Evolutionary conservation across 2,888 invertebrate genomes (phyloP).

Genomic region (Pseudolycoriella hygida): DNA sequence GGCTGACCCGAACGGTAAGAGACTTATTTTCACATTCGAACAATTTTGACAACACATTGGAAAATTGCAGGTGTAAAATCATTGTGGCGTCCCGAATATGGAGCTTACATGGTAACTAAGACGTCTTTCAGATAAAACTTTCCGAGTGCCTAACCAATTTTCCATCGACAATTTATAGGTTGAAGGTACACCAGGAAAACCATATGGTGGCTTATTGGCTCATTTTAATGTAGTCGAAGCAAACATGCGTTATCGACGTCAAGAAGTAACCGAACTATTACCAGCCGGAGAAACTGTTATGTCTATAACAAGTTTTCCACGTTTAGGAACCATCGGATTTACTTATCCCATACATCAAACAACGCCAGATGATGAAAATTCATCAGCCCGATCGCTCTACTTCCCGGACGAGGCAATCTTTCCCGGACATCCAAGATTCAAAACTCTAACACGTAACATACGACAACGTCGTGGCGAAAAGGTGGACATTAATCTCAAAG

Average conservation of each 20-base stretch:
- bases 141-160: too few relatives aligned
- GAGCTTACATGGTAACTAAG: conserved; percentile 67
- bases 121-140: too few relatives aligned
- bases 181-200: conserved; percentile 94
- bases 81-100: conserved; percentile 96
- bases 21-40: too few relatives aligned
- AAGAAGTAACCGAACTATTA: conserved; percentile 64
- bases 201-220: conserved; percentile 84
- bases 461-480: conserved; percentile 81
- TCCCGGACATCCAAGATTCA: conserved; percentile 89
- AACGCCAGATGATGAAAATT: conserved; percentile 47
- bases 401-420: conserved; percentile 92
- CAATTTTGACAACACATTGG: too few relatives aligned
- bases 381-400: conserved; percentile 70
- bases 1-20: conserved; percentile 48
- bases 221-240: conserved; percentile 97
- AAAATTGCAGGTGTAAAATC: conserved; percentile 49
- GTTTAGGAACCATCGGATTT: conserved; percentile 78
- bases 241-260: conserved; percentile 82
- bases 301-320: conserved; percentile 85
- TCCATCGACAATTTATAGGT: conserved; percentile 21
- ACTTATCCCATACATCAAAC: conserved; percentile 54
- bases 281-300: conserved; percentile 66
- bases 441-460: conserved; percentile 85
- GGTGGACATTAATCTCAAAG: conserved; percentile 95